Conservation (phyloP, 2,113 vertebrate genomes). For the Diphyllodes magnificus region DNA sequence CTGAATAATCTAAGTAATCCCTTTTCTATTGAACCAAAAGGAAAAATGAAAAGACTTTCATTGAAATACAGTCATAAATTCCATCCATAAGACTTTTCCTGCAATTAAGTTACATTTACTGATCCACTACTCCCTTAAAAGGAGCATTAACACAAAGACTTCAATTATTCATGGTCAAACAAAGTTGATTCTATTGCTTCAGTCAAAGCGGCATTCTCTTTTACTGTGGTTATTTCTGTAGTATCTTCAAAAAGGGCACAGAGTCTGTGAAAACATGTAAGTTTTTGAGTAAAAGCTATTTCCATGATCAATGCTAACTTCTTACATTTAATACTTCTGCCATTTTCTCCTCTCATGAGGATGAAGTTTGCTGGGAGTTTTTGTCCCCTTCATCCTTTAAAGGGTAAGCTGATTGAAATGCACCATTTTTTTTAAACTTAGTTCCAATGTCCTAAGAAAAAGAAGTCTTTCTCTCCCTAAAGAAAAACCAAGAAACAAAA, state of each 20-base stretch:
- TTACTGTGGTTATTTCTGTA: constrained; percentile 74
- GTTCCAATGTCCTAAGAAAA: not conserved
- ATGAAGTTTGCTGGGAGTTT: not conserved
- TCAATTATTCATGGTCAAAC: constrained; percentile 77
- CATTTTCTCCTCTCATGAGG: not conserved
- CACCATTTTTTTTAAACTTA: not conserved
- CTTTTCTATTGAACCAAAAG: constrained; percentile 64
- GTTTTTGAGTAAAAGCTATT: constrained; percentile 53
- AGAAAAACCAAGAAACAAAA: not conserved
- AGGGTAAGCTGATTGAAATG: not conserved
- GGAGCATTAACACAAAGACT: constrained; percentile 73
- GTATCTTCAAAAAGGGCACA: constrained; percentile 69
- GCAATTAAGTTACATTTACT: constrained; percentile 75
- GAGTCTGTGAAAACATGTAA: constrained; percentile 61
- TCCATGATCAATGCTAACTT: constrained; percentile 5
- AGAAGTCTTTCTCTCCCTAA: not conserved
- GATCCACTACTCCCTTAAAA: constrained; percentile 73
- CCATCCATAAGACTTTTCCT: constrained; percentile 69
- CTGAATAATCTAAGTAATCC: constrained; percentile 56
- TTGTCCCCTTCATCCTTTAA: not conserved
- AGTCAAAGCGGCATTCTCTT: constrained; percentile 74
- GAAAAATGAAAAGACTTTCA: constrained; percentile 69
- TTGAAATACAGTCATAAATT: constrained; percentile 70
- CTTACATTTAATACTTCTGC: constrained; percentile 10
- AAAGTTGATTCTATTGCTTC: constrained; percentile 71